Percentiles rank a stretch among this genome's conserved stretches.
phyloP scores from a whole-genome alignment of 64 coral and sea anemone genomes.

The Montipora cactus region DNA sequence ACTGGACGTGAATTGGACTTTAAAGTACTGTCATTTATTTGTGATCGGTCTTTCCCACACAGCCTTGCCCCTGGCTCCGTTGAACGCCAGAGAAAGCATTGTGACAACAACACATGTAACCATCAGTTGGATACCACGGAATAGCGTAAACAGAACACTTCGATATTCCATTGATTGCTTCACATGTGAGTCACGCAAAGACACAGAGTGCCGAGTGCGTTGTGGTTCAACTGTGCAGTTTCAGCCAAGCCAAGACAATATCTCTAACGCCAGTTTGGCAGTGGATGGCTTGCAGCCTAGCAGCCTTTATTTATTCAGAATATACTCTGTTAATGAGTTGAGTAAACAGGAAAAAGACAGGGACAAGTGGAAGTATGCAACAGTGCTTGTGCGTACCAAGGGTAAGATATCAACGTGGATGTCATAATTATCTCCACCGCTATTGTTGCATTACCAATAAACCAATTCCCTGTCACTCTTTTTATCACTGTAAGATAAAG shows the following conservation, averaged over 20 bases:
- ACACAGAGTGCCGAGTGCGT: conserved; percentile 2
- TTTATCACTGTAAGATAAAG: no score
- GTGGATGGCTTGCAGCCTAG: conserved; percentile 11
- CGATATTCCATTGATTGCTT: conserved; percentile 57
- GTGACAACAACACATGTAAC: no score
- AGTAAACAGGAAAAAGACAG: background rate
- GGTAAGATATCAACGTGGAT: background rate
- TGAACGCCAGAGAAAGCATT: no score
- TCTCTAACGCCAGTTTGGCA: background rate
- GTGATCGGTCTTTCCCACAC: no score
- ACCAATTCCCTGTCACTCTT: no score
- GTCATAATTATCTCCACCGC: no score
- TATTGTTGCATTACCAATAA: no score
- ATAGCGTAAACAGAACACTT: background rate
- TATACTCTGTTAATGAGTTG: conserved; percentile 28
- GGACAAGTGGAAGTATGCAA: conserved; percentile 28
- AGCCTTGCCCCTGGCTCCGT: no score
- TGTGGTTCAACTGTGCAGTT: background rate
- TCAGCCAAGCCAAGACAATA: conserved; percentile 10
- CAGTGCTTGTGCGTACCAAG: conserved; percentile 15
- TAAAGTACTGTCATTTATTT: no score
- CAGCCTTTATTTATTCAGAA: conserved; percentile 10
- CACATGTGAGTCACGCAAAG: background rate
- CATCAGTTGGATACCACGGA: background rate
- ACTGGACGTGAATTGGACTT: no score